Conservation (phyloP, 2,113 vertebrate species). For the Cephalopholis sonnerati region DNA sequence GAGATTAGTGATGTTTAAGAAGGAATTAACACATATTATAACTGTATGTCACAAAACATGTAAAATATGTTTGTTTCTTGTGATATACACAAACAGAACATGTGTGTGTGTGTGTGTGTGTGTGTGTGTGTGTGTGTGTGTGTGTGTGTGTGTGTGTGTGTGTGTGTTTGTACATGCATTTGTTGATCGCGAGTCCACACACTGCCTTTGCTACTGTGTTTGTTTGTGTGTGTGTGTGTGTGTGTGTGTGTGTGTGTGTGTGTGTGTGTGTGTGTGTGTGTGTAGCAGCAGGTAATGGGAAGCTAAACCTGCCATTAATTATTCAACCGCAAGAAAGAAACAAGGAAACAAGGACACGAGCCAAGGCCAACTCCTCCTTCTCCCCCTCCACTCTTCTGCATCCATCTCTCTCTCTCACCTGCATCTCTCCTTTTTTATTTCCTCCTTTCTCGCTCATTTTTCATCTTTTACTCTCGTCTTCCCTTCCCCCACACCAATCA, state of each 20-base stretch:
- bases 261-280: constrained; percentile 33
- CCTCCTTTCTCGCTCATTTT: not conserved
- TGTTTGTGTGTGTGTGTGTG: no score
- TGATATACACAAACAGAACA: no score
- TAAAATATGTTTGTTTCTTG: constrained; percentile 6
- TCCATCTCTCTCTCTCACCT: constrained; percentile 14
- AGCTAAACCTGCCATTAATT: constrained; percentile 47
- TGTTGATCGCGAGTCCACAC: not conserved
- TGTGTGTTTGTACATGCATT: not conserved
- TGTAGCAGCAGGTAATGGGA: constrained; percentile 23
- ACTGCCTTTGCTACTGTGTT: not conserved
- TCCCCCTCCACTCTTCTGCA: not conserved
- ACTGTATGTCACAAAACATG: not conserved
- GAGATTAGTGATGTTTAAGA: constrained; percentile 24
- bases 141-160: not conserved
- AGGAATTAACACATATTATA: not conserved
- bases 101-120: not conserved
- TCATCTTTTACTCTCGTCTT: not conserved
- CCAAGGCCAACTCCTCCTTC: constrained; percentile 39
- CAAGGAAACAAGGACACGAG: constrained; percentile 44
- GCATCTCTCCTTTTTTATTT: not conserved
- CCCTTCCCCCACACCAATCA: not conserved
- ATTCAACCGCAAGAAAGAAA: constrained; percentile 51
- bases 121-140: not conserved
- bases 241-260: constrained; percentile 30